Conservation (phyloP, 2,113 vertebrate species). For the Alces alces region DNA sequence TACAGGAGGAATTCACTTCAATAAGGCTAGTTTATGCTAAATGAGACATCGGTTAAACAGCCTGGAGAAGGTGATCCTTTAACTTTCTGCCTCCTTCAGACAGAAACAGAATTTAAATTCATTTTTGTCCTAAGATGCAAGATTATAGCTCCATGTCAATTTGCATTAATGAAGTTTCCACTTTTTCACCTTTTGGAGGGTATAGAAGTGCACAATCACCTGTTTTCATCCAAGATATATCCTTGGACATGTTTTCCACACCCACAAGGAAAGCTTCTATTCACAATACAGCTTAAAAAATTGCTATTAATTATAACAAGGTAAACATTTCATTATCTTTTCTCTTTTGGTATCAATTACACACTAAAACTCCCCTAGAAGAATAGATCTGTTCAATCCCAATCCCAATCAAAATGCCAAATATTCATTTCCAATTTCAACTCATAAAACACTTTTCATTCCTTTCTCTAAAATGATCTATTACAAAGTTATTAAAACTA, state of each 20-base stretch:
- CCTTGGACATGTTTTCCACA: background rate
- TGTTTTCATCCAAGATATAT: background rate
- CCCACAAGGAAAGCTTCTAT: background rate
- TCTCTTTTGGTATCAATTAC: background rate
- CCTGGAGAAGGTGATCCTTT: background rate
- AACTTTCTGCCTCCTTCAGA: background rate
- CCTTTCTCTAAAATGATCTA: constrained; percentile 22
- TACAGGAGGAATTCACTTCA: background rate
- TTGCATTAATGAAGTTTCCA: background rate
- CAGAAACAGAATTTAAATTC: background rate
- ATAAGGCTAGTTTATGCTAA: background rate
- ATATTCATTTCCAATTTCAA: background rate
- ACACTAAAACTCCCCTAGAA: background rate
- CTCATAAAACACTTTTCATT: constrained; percentile 7
- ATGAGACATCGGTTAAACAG: background rate
- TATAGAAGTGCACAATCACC: background rate
- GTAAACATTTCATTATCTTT: background rate
- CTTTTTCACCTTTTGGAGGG: background rate
- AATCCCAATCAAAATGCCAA: background rate
- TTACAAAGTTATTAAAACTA: background rate
- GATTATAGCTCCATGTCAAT: background rate
- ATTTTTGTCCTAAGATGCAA: background rate
- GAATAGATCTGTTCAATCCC: background rate
- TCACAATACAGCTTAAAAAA: background rate
- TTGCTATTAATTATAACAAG: background rate